A percentile compares a stretch with the other conserved stretches of the same genome.
Conservation (phyloP, 2,113 vertebrate species). For the Hypanus sabinus region DNA sequence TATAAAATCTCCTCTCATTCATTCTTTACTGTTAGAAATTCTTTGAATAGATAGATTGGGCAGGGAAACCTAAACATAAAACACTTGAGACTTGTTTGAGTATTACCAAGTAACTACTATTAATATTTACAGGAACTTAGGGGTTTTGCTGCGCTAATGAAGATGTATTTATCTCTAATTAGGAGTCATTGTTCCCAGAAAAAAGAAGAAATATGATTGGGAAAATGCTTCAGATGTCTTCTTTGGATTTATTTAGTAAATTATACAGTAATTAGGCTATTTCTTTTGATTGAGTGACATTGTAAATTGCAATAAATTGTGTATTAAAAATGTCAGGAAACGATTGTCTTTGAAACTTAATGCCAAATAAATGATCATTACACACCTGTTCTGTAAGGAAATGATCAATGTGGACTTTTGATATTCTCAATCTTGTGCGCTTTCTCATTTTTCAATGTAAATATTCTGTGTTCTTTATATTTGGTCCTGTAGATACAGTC, state of each 20-base stretch:
- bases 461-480: conserved; percentile 52
- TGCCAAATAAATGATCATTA: neutral
- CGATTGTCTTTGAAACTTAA: neutral
- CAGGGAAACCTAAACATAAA: neutral
- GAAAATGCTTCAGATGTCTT: neutral
- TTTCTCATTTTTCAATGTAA: conserved; percentile 21
- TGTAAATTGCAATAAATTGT: neutral
- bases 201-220: neutral
- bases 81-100: neutral
- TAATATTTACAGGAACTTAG: neutral
- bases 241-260: neutral
- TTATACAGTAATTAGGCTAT: neutral
- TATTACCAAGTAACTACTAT: neutral
- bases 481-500: conserved; percentile 78
- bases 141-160: neutral
- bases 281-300: neutral
- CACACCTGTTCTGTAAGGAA: neutral
- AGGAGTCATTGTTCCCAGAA: no score
- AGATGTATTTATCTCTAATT: no score
- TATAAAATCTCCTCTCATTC: no score
- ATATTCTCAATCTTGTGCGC: neutral
- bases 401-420: neutral
- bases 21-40: no score
- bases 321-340: neutral
- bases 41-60: neutral